Base-by-base conservation (phyloP, 2,113 vertebrate species). In the Oxygymnocypris stewartii region DNA sequence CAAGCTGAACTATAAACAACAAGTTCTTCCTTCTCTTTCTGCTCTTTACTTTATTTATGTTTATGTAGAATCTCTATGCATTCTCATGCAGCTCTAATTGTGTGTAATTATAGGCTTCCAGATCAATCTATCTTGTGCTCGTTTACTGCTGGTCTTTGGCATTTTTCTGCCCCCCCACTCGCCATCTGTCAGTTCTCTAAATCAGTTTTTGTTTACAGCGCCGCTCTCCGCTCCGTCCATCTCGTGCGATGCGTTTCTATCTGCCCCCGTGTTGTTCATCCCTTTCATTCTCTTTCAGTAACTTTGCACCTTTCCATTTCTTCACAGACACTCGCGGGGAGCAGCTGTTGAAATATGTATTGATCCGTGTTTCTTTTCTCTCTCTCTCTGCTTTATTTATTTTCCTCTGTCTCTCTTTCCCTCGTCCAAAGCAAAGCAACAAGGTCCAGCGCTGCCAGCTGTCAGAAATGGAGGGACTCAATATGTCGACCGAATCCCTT, bases 301-400 rank as follows among this genome's bases (percentile, higher is more conserved):
- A 20, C 37, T 76, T 42, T 84, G 6, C 40, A 61, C 42, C 13
- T 59, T 75, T 49, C 12, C 49, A 57, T 44, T 76, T 31, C 59
- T 67, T n/a, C 80, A 44, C 65, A 47, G 54, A 25, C 49, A 37
- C 31, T 91, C 61, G 71, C 85, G 20, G 90, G 91, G 90, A 93
- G 90, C 91, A 91, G 93, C 93, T 93, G 91, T 92, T 95, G 93
- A 95, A 95, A 95, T 95, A 94, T 95, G 94, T 94, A 95, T 95
- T 91, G 94, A 95, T 95, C 95, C 94, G 94, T 94, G 94, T 94
- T 94, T 69, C 63, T 37, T 78, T 54, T 78, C 31, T 67, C 54
- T 78, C 71, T 83, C 87, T 65, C 85, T 63, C 86, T 31, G 71
- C 92, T 91, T 91, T 91, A 93, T 90, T 84, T 84, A 87, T 84